A percentile compares a stretch with the other conserved stretches of the same genome.
Conservation (phyloP, 2,797 vertebrate genomes). For the Centropyge bicolor region DNA sequence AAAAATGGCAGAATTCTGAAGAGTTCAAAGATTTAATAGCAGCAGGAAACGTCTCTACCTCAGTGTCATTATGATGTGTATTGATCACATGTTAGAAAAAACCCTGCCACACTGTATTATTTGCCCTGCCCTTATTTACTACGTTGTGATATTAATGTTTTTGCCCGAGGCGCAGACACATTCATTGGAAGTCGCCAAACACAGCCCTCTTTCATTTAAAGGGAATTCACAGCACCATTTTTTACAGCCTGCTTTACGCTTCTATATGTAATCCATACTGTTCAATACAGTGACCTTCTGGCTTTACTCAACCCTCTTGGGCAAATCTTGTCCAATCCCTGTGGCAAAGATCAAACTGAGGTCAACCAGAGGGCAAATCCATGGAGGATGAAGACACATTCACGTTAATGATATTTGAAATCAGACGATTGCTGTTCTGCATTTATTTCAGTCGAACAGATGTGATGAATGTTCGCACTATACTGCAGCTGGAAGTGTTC, state of each 20-base stretch:
- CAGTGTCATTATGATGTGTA: neutral
- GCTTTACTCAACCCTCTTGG: constrained; percentile 15
- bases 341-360: constrained; percentile 30
- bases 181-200: neutral
- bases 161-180: neutral
- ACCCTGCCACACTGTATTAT: neutral
- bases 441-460: neutral
- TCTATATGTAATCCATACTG: constrained; percentile 50
- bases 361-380: constrained; percentile 28
- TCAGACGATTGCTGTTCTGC: neutral
- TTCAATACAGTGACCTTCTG: constrained; percentile 28
- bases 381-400: constrained; percentile 8
- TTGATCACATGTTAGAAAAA: neutral
- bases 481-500: constrained; percentile 1
- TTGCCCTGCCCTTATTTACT: neutral
- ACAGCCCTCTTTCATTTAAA: neutral
- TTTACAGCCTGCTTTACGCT: constrained; percentile 7
- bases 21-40: neutral
- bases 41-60: neutral
- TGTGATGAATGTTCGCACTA: neutral
- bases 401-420: neutral
- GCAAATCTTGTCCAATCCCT: constrained; percentile 9
- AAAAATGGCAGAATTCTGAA: neutral
- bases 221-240: neutral
- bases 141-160: neutral